phyloP scores from a whole-genome alignment of 2,888 invertebrate genomes.

The Amiota mariae region DNA sequence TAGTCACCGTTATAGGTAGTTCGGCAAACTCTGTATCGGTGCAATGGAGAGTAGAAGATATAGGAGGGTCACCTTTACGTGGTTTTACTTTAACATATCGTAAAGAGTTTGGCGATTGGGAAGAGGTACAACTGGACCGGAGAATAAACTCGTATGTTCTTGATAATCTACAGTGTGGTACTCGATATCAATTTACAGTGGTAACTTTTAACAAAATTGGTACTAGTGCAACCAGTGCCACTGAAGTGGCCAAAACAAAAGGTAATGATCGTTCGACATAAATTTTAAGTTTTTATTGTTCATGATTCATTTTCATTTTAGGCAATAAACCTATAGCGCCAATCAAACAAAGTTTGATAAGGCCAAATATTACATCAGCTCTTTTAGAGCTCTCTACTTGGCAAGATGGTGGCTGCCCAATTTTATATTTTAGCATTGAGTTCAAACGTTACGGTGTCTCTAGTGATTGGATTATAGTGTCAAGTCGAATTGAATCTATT shows the following conservation, averaged over 20 bases:
- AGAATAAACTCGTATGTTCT: conserved; percentile 79
- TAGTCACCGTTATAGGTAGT: conserved; percentile 74
- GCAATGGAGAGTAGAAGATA: conserved; percentile 75
- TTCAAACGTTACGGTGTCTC: conserved; percentile 66
- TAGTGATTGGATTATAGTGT: conserved; percentile 74
- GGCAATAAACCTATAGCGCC: conserved; percentile 79
- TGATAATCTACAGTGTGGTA: conserved; percentile 84
- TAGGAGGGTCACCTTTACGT: conserved; percentile 75
- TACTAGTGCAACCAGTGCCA: conserved; percentile 80
- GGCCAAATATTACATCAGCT: conserved; percentile 84
- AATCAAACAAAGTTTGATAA: conserved; percentile 81
- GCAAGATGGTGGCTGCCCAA: conserved; percentile 87
- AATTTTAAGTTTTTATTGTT: neutral
- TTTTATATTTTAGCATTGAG: conserved; percentile 79
- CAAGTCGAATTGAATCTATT: conserved; percentile 75
- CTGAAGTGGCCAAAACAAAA: conserved; percentile 82
- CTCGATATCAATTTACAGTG: conserved; percentile 83
- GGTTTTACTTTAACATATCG: conserved; percentile 76
- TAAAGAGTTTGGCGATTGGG: conserved; percentile 76
- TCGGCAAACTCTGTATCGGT: conserved; percentile 76
- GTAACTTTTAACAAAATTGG: conserved; percentile 86
- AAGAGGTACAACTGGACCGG: conserved; percentile 75
- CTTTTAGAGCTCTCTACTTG: conserved; percentile 84
- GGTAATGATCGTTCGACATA: conserved; percentile 74
- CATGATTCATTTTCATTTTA: conserved; percentile 34